Base-by-base conservation (phyloP, 1,140 invertebrate species). In the Ridgeia piscesae region DNA sequence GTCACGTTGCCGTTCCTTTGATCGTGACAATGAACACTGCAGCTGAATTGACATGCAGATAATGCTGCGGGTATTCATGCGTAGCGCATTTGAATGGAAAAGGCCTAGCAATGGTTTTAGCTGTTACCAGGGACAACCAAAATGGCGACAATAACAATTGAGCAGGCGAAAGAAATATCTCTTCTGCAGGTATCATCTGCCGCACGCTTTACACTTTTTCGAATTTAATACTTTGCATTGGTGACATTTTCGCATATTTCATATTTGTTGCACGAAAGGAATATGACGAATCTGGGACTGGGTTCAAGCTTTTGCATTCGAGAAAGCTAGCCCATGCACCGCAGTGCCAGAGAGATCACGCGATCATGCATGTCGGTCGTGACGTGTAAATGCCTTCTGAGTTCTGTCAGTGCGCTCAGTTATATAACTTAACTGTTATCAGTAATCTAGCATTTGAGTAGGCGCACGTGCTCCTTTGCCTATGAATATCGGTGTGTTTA, bases 261-360 rank as follows among this genome's bases (percentile, higher is more conserved):
- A 77, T 21, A 77, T 77, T 17, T 77, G 58, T 31, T 77, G 58
- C 2, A 77, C 58, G 58, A 77, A 77, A 77, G 27, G 58, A 77
- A 58, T 91, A 91, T 35, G 92, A 88, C 31, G 92, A 31, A 31
- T 93, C 31, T 50, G 93, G 48, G 35, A 42, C 42, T 42, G 42
- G 11, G 42, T 42, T 42, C 11, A 42, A 11, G 11, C 42, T 42
- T 42, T 42, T 42, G 42, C 42, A 42, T 42, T 42, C 42, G 11
- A 42, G 42, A 42, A 42, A 42, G 42, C 42, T 42, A 11, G 42
- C 42, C 11, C 4, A 42, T 4, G 42, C 42, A n/a, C n/a, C n/a
- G n/a, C 42, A 6, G 42, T 6, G 42, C 42, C 42, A 42, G 42
- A 42, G 42, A 6, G 11, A 42, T 42, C 42, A 42, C 4, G 4